phyloP scores from a whole-genome alignment of 2,888 invertebrate genomes.

The Calliopum simillimum region DNA sequence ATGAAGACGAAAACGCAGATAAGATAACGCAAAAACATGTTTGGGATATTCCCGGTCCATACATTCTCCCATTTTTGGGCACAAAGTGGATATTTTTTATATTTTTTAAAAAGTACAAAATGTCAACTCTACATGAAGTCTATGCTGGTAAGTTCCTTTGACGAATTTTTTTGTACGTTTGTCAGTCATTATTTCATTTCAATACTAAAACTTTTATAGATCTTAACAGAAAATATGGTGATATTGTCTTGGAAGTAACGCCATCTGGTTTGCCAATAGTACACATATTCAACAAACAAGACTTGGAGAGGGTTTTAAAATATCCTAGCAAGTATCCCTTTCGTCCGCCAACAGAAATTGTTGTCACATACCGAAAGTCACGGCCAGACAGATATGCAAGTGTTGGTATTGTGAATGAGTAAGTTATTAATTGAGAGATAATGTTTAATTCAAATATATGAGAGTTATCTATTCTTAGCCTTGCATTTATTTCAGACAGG shows the following conservation, averaged over 20 bases:
- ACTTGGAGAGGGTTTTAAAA: conserved; percentile 82
- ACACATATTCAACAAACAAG: conserved; percentile 76
- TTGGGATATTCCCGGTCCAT: conserved; percentile 79
- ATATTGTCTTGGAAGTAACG: conserved; percentile 82
- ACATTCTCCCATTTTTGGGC: conserved; percentile 78
- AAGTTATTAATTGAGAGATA: conserved; percentile 62
- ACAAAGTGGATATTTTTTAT: conserved; percentile 83
- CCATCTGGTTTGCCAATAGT: conserved; percentile 80
- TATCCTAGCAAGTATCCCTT: conserved; percentile 80
- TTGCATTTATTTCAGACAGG: conserved; percentile 72
- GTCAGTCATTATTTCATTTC: too few species aligned
- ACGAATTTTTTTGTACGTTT: not conserved
- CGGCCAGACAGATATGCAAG: conserved; percentile 85
- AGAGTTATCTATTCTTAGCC: conserved; percentile 27
- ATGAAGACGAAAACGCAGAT: conserved; percentile 45
- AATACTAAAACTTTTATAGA: conserved; percentile 69
- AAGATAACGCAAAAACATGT: conserved; percentile 51
- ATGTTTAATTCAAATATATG: not conserved
- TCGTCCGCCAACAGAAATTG: conserved; percentile 85
- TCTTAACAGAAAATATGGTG: conserved; percentile 79
- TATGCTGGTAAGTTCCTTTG: conserved; percentile 75
- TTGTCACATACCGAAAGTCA: conserved; percentile 78
- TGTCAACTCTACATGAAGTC: conserved; percentile 82
- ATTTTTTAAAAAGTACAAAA: conserved; percentile 71
- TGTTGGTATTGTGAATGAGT: conserved; percentile 86